These are phyloP conservation scores for Tachysurus fulvidraco DNA, from an alignment of 2,113 vertebrate genomes.

Conservation along the genomic window DNA sequence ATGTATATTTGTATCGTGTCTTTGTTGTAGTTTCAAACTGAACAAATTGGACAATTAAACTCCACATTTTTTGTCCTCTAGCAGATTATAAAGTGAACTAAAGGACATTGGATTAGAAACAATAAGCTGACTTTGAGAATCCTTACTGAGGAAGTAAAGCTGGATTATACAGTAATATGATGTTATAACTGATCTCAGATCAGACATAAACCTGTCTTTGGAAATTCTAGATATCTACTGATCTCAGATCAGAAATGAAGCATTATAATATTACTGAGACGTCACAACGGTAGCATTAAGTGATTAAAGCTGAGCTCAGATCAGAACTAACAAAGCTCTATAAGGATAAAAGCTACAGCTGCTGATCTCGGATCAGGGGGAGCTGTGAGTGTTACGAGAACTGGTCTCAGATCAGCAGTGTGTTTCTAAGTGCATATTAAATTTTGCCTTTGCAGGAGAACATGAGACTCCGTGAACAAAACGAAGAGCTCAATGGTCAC, in stretches of 20 bases:
- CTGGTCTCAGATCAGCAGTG: background rate
- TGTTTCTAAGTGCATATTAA: background rate
- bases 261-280: background rate
- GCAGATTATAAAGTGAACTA: background rate
- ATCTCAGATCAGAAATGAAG: background rate
- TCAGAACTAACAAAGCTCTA: background rate
- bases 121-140: background rate
- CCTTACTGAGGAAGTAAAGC: background rate
- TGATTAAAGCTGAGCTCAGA: background rate
- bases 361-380: too few relatives aligned
- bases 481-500: slow-evolving; percentile 94
- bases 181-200: background rate
- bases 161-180: background rate
- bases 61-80: background rate
- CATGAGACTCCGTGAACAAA: slow-evolving; percentile 93
- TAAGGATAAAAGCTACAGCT: too few relatives aligned
- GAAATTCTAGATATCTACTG: background rate
- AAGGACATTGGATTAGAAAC: background rate
- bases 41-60: background rate
- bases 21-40: background rate
- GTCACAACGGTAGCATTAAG: too few relatives aligned
- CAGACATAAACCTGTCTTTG: background rate
- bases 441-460: slow-evolving; percentile 79
- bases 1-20: background rate
- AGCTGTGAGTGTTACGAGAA: too few relatives aligned